A percentile compares a stretch with the other conserved stretches of the same genome.
Evolutionary conservation across 2,888 invertebrate species (phyloP).

Genomic region (Coremacera marginata): DNA sequence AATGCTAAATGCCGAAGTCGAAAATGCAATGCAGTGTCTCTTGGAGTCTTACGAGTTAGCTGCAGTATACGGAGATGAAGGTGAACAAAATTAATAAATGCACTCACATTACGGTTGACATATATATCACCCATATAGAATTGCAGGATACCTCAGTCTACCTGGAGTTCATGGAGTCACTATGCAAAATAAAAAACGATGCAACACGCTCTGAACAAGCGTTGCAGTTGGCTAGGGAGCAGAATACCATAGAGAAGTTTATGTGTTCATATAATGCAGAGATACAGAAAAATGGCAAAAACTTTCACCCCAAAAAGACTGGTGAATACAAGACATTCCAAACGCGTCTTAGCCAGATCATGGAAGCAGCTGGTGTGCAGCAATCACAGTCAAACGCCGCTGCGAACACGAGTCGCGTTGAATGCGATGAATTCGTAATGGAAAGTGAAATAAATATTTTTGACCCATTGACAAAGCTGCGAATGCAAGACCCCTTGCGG

Average conservation of each 20-base stretch:
- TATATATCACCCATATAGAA: slow-evolving; percentile 41
- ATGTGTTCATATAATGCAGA: slow-evolving; percentile 39
- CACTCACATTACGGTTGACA: too few relatives aligned
- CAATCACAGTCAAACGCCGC: slow-evolving; percentile 18
- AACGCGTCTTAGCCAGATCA: slow-evolving; percentile 43
- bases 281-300: slow-evolving; percentile 35
- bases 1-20: slow-evolving; percentile 61
- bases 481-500: slow-evolving; percentile 71
- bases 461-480: slow-evolving; percentile 72
- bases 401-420: slow-evolving; percentile 40
- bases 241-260: slow-evolving; percentile 43
- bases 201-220: slow-evolving; percentile 41
- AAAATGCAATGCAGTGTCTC: slow-evolving; percentile 52
- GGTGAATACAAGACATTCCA: slow-evolving; percentile 49
- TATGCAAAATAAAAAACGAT: slow-evolving; percentile 46
- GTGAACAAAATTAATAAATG: slow-evolving; percentile 42
- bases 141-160: slow-evolving; percentile 43
- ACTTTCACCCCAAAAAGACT: slow-evolving; percentile 44
- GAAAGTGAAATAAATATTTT: slow-evolving; percentile 62
- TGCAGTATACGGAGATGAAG: slow-evolving; percentile 51
- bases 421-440: slow-evolving; percentile 54
- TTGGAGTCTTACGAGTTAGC: slow-evolving; percentile 53
- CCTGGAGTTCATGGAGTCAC: slow-evolving; percentile 43
- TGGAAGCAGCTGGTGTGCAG: slow-evolving; percentile 34
- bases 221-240: slow-evolving; percentile 45